Evolutionary conservation across 2,888 invertebrate genomes (phyloP).

Genomic region (Platycnemis pennipes): DNA sequence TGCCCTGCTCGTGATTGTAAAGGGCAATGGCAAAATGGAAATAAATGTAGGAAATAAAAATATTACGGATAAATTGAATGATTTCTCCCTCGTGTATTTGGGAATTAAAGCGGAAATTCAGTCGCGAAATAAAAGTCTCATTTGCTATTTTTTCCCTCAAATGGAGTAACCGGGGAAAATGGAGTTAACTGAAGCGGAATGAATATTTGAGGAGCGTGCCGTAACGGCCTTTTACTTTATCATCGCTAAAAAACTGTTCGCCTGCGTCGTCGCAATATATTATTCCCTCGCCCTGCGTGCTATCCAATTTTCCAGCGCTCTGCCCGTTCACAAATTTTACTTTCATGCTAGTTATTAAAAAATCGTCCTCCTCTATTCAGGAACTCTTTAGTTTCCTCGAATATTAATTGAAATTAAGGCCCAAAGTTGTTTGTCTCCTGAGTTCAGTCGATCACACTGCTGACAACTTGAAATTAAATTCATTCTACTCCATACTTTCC

Average conservation of each 20-base stretch:
- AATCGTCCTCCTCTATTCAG: neutral
- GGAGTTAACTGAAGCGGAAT: neutral
- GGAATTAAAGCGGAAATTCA: neutral
- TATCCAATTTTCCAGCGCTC: neutral
- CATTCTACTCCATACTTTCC: neutral
- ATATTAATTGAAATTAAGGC: neutral
- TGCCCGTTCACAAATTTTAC: neutral
- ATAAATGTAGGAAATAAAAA: neutral
- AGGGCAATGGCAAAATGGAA: neutral
- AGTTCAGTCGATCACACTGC: neutral
- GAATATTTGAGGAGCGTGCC: neutral
- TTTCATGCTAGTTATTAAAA: neutral
- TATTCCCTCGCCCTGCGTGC: neutral
- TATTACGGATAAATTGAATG: neutral
- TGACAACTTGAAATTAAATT: neutral
- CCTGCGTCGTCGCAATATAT: neutral
- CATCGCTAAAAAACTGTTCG: neutral
- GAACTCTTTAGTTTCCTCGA: neutral
- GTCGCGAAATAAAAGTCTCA: neutral
- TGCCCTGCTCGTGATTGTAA: neutral
- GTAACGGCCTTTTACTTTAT: neutral
- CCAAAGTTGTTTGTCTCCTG: neutral
- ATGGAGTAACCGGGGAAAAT: neutral
- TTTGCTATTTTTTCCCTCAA: neutral
- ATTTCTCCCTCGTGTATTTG: neutral